Evolutionary conservation across 2,888 invertebrate species (phyloP).

Genomic region (Gibbula magus): DNA sequence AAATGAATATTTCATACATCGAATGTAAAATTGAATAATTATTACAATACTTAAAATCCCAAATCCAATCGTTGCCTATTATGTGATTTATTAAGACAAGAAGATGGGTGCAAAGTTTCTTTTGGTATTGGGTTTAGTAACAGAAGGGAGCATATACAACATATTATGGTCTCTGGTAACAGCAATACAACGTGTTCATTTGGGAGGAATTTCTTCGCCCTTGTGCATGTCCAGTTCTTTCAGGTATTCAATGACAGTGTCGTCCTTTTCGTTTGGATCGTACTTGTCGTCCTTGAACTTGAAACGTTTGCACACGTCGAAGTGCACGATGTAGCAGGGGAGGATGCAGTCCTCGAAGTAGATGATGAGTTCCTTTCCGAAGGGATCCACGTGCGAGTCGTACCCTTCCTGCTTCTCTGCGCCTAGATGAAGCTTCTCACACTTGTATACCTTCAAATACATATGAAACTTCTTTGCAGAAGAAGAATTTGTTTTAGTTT

Average conservation of each 20-base stretch:
- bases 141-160: too few species aligned
- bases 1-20: too few species aligned
- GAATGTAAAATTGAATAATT: too few species aligned
- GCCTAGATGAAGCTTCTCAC: background rate
- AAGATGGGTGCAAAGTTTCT: too few species aligned
- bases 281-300: background rate
- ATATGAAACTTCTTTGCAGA: too few species aligned
- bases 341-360: background rate
- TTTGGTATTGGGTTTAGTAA: too few species aligned
- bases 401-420: background rate
- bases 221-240: background rate
- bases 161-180: too few species aligned
- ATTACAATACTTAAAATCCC: too few species aligned
- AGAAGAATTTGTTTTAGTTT: too few species aligned
- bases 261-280: background rate
- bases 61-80: too few species aligned
- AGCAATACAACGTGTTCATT: too few species aligned
- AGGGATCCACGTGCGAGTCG: background rate
- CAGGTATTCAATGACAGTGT: background rate
- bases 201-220: background rate
- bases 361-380: background rate
- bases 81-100: too few species aligned
- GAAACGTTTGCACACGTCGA: background rate
- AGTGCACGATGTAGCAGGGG: constrained; percentile 7
- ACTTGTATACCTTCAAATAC: background rate